A percentile compares a stretch with the other conserved stretches of the same genome.
phyloP scores from a whole-genome alignment of 2,797 vertebrate species.

The Ctenopoma kingsleyae region DNA sequence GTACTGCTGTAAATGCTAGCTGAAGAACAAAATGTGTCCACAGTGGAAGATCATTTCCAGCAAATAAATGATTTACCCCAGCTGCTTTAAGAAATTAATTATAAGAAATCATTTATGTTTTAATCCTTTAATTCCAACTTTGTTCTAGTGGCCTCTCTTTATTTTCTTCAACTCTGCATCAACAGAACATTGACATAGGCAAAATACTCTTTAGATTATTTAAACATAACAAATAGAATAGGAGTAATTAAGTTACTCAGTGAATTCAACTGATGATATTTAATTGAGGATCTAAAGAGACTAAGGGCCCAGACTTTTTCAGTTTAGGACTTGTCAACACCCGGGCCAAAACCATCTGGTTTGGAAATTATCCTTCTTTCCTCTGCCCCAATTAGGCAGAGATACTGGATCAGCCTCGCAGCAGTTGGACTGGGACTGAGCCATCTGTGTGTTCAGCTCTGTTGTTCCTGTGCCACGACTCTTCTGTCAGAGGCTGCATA shows the following conservation, averaged over 20 bases:
- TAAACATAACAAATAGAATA: background rate
- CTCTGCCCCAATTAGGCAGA: slow-evolving; percentile 61
- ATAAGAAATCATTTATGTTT: too few species aligned
- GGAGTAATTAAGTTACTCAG: slow-evolving; percentile 10
- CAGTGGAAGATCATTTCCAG: too few species aligned
- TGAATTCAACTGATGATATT: slow-evolving; percentile 31
- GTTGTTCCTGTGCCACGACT: slow-evolving; percentile 52
- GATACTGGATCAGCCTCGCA: slow-evolving; percentile 66
- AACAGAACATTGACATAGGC: too few species aligned
- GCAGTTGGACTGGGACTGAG: slow-evolving; percentile 66
- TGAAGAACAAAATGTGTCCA: too few species aligned
- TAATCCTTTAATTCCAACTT: too few species aligned
- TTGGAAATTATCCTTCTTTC: slow-evolving; percentile 63
- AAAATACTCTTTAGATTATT: background rate
- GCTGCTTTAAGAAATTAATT: too few species aligned
- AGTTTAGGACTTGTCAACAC: slow-evolving; percentile 36
- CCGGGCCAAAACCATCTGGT: slow-evolving; percentile 46
- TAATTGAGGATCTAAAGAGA: slow-evolving; percentile 32
- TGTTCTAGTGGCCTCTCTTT: too few species aligned
- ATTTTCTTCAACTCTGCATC: too few species aligned
- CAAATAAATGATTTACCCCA: too few species aligned
- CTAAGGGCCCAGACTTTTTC: slow-evolving; percentile 19
- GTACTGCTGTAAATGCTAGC: too few species aligned
- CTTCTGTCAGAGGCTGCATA: slow-evolving; percentile 37
- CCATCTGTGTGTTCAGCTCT: slow-evolving; percentile 72